Evolutionary conservation across 53 echinoderm and acorn worm species (phyloP).

Genomic region (Patiria pectinifera): DNA sequence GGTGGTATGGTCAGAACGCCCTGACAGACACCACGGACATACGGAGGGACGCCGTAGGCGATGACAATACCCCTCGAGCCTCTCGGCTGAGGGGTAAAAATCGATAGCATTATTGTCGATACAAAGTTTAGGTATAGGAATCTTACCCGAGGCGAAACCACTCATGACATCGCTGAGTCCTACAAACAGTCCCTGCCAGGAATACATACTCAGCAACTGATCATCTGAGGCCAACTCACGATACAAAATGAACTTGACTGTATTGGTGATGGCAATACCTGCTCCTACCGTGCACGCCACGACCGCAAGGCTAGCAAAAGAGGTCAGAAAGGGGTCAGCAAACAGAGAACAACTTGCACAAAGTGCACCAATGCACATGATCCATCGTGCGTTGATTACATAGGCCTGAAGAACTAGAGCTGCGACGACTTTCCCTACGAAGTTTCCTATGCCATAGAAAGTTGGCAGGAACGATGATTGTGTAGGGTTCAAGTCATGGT

Average conservation of each 20-base stretch:
- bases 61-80: too few relatives aligned
- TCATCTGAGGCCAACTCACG: neutral
- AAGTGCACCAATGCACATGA: neutral
- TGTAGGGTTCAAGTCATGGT: neutral
- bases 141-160: slow-evolving; percentile 15
- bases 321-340: neutral
- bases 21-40: too few relatives aligned
- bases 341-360: too few relatives aligned
- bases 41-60: too few relatives aligned
- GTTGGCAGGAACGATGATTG: slow-evolving; percentile 14
- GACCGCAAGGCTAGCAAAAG: neutral
- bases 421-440: neutral
- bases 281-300: neutral
- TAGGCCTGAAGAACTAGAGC: neutral
- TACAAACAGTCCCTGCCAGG: neutral
- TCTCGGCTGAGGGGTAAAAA: too few relatives aligned
- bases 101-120: too few relatives aligned
- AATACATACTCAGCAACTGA: neutral
- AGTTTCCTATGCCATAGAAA: neutral
- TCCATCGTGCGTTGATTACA: neutral
- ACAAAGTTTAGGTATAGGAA: too few relatives aligned
- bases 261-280: neutral
- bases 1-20: too few relatives aligned
- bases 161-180: neutral
- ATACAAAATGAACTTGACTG: neutral